phyloP scores from a whole-genome alignment of 2,797 vertebrate genomes.

The Sebastiscus albofasciatus region DNA sequence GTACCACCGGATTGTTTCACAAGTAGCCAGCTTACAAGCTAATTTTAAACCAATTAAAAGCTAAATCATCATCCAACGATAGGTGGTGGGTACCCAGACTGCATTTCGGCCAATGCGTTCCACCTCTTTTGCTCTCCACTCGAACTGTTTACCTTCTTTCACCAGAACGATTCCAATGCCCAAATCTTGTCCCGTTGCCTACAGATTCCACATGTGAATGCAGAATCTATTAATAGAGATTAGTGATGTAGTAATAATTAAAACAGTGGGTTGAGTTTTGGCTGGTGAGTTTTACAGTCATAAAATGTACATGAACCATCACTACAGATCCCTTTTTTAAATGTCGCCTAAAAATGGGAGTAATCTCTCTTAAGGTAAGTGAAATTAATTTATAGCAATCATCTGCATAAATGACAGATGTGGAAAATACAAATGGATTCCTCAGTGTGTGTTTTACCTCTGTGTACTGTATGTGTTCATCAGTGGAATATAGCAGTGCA shows the following conservation, averaged over 20 bases:
- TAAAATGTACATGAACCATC: background rate
- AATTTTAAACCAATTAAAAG: too few relatives aligned
- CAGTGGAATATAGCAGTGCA: slow-evolving; percentile 11
- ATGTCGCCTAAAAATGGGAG: background rate
- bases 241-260: background rate
- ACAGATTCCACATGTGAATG: too few relatives aligned
- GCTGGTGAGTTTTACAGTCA: background rate
- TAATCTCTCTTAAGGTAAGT: background rate
- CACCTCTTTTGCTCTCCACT: too few relatives aligned
- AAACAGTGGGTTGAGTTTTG: background rate
- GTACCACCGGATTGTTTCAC: too few relatives aligned
- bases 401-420: background rate
- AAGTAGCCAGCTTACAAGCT: too few relatives aligned
- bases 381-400: background rate
- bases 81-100: too few relatives aligned
- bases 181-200: too few relatives aligned
- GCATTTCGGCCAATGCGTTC: too few relatives aligned
- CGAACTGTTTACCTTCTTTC: too few relatives aligned
- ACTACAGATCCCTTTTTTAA: background rate
- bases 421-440: background rate
- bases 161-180: too few relatives aligned
- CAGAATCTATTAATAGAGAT: too few relatives aligned
- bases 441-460: background rate
- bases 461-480: background rate
- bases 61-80: accelerated